Evolutionary conservation across 2,797 vertebrate species (phyloP).

Genomic region (Urocyon cinereoargenteus): DNA sequence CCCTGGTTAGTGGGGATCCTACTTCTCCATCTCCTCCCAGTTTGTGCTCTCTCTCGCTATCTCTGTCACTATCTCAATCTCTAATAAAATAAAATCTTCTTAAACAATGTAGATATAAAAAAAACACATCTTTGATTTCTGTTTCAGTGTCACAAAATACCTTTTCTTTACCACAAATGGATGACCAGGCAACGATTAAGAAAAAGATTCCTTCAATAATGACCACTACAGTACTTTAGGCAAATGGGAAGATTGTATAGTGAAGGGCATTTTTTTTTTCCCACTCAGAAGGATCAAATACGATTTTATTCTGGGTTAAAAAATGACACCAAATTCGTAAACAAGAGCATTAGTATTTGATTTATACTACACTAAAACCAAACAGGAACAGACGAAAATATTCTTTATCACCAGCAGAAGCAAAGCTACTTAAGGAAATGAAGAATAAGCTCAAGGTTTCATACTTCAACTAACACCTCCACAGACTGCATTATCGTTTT

Average conservation of each 20-base stretch:
- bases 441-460: constrained; percentile 47
- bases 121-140: constrained; percentile 20
- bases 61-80: too few species aligned
- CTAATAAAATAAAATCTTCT: too few species aligned
- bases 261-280: constrained; percentile 19
- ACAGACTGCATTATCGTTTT: constrained; percentile 57
- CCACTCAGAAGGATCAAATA: constrained; percentile 2
- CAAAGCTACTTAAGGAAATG: constrained; percentile 56
- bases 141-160: not conserved
- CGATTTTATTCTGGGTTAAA: constrained; percentile 52
- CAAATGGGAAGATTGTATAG: not conserved
- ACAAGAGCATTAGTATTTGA: constrained; percentile 23
- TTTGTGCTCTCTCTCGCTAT: too few species aligned
- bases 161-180: constrained; percentile 32
- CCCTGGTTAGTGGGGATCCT: too few species aligned
- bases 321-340: constrained; percentile 44
- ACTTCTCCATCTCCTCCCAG: too few species aligned
- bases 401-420: constrained; percentile 34
- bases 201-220: not conserved
- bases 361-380: constrained; percentile 34
- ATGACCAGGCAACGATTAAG: not conserved
- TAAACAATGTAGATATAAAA: not conserved
- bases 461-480: constrained; percentile 69
- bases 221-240: not conserved
- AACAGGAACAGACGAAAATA: not conserved